A percentile compares a stretch with the other conserved stretches of the same genome.
These are phyloP conservation scores for Mirza zaza DNA, from an alignment of 2,113 vertebrate species.

Conservation along the genomic window DNA sequence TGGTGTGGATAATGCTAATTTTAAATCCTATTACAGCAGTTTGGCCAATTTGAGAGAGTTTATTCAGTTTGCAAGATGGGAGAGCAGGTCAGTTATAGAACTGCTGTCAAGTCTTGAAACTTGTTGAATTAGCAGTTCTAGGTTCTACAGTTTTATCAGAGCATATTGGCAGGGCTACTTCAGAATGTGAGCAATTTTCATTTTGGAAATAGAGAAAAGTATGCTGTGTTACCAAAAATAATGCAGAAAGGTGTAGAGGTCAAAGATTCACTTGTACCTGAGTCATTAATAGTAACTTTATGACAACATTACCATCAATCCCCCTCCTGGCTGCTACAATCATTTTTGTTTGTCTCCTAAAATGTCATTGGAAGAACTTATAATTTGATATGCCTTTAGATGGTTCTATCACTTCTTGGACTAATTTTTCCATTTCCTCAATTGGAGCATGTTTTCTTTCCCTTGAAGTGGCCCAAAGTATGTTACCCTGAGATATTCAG, in stretches of 20 bases:
- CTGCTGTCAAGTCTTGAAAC: not conserved
- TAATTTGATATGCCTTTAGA: not conserved
- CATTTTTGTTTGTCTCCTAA: not conserved
- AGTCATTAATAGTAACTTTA: not conserved
- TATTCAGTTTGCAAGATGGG: not conserved
- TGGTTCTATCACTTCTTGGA: not conserved
- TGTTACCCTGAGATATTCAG: constrained; percentile 36
- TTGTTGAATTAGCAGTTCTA: not conserved
- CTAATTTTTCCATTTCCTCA: constrained; percentile 40
- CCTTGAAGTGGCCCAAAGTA: not conserved
- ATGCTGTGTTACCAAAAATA: not conserved
- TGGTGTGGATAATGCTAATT: not conserved
- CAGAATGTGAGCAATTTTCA: not conserved
- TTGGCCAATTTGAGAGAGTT: not conserved
- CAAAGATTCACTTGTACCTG: not conserved
- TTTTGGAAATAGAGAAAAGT: not conserved
- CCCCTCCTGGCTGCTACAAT: not conserved
- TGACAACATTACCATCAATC: not conserved
- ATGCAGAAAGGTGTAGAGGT: not conserved
- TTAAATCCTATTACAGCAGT: not conserved
- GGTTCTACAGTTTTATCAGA: not conserved
- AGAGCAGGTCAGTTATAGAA: not conserved
- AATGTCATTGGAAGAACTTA: not conserved
- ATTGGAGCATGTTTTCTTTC: not conserved
- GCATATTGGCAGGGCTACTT: not conserved